These are phyloP conservation scores for Drosophila pullipes DNA, from an alignment of 2,888 invertebrate species.

Conservation along the genomic window DNA sequence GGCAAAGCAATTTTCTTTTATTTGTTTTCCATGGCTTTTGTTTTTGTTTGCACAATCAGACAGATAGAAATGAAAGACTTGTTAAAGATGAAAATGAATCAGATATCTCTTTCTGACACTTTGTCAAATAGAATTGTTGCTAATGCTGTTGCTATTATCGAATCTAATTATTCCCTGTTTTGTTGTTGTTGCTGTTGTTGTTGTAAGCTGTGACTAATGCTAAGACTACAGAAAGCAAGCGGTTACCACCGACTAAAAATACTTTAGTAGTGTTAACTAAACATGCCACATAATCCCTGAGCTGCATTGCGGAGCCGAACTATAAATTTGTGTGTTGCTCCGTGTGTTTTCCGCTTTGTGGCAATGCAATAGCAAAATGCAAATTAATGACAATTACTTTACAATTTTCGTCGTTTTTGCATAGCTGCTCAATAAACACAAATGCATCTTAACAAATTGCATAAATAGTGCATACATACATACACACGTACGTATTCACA, in stretches of 20 bases:
- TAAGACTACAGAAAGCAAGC: slow-evolving; percentile 61
- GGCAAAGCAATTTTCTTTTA: slow-evolving; percentile 8
- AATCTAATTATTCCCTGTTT: slow-evolving; percentile 40
- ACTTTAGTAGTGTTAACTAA: slow-evolving; percentile 60
- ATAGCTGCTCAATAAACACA: slow-evolving; percentile 2
- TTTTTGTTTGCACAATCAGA: slow-evolving; percentile 4
- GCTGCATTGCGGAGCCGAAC: not conserved
- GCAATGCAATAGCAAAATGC: not conserved
- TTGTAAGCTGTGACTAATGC: slow-evolving; percentile 43
- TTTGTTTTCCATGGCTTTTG: not conserved
- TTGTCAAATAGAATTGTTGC: not conserved
- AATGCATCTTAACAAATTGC: slow-evolving; percentile 8
- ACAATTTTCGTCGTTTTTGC: slow-evolving; percentile 8
- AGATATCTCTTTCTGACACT: not conserved
- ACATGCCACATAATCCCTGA: slow-evolving; percentile 17
- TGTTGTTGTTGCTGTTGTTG: slow-evolving; percentile 49
- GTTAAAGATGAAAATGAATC: not conserved
- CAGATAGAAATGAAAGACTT: not conserved
- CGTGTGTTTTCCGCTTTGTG: not conserved
- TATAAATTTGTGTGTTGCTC: slow-evolving; percentile 1
- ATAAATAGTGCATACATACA: not conserved
- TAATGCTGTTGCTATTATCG: slow-evolving; percentile 6
- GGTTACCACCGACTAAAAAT: slow-evolving; percentile 71
- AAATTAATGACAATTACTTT: slow-evolving; percentile 32
- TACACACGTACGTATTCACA: not conserved